Base-by-base conservation (phyloP, 1,140 invertebrate species). In the Drosophila mojavensis region DNA sequence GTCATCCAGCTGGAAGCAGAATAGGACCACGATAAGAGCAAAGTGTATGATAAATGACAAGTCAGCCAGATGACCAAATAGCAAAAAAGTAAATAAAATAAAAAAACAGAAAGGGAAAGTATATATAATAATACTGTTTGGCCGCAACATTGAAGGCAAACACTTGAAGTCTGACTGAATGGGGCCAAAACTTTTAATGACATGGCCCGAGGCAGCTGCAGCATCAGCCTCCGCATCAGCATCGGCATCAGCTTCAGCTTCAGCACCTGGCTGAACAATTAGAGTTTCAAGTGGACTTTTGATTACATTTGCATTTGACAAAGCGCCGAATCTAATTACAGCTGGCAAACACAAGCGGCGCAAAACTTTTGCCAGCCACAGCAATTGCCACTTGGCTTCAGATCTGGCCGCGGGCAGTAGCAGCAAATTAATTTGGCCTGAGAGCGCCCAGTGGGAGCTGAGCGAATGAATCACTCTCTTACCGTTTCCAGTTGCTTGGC, bases 401-500 rank as follows among this genome's bases (percentile, higher is more conserved):
- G 59, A 53, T 60, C 48, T 33, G 10, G 11, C 53, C 54, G 33
- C 54, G 24, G 51, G 68, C 45, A 6, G 11, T 4, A 15, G 17
- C 65, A 48, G 58, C 59, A 78, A 78, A 75, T 66, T 78, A 62
- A 83, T 83, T 68, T 75, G 63, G 47, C 58, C 50, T 9, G 43
- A 45, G 20, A 0, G 20, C 20, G 20, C 20, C 10, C 10, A 15
- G 13, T n/a, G 13, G 43, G 15, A 45, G 43, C 43, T 45, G 17
- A 56, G 47, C 43, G 47, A 9, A 36, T 24, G 3, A 24, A 4
- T 33, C 6, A 9, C 33, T 9, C 15, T 54, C 71, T 74, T 63
- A 99, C 98, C 93, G 94, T 93, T 92, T 99, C 98, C 30, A 98
- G 93, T 93, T 98, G 97, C 92, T 98, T 98, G 68, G 95, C 93